A percentile compares a stretch with the other conserved stretches of the same genome.
Conservation (phyloP, 2,888 invertebrate species). For the Alloplasta piceator region DNA sequence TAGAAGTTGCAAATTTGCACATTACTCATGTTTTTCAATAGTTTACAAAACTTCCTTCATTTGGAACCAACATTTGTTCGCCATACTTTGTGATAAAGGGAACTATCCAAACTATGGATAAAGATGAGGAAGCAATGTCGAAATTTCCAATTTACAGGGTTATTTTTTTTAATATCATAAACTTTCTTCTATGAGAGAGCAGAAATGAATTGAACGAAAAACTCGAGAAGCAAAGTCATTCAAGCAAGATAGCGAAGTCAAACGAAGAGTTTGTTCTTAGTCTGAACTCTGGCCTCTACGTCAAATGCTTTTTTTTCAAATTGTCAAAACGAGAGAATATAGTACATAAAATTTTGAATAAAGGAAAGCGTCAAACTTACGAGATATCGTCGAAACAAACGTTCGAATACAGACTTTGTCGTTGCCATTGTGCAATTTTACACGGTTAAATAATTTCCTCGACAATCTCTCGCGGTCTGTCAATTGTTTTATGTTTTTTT, state of each 20-base stretch:
- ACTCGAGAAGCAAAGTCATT: neutral
- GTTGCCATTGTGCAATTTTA: constrained; percentile 26
- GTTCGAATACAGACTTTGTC: constrained; percentile 12
- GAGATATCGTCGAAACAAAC: constrained; percentile 11
- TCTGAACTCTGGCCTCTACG: neutral
- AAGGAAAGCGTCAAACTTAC: constrained; percentile 24
- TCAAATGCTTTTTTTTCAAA: neutral
- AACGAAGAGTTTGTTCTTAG: constrained; percentile 4
- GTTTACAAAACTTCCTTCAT: too few relatives aligned
- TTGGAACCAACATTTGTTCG: too few relatives aligned
- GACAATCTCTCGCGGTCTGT: constrained; percentile 1
- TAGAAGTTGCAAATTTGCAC: too few relatives aligned
- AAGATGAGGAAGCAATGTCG: too few relatives aligned
- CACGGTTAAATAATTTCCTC: neutral
- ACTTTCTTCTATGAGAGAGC: neutral
- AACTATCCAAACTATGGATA: too few relatives aligned
- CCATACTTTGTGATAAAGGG: too few relatives aligned
- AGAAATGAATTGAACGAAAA: neutral
- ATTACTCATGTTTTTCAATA: too few relatives aligned
- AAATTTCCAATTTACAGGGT: too few relatives aligned
- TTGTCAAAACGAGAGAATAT: neutral
- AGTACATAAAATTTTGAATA: neutral
- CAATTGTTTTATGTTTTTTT: constrained; percentile 15
- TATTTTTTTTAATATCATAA: too few relatives aligned
- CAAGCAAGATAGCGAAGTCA: neutral